phyloP scores from a whole-genome alignment of 2,888 invertebrate genomes.

The Limnephilus auricula region DNA sequence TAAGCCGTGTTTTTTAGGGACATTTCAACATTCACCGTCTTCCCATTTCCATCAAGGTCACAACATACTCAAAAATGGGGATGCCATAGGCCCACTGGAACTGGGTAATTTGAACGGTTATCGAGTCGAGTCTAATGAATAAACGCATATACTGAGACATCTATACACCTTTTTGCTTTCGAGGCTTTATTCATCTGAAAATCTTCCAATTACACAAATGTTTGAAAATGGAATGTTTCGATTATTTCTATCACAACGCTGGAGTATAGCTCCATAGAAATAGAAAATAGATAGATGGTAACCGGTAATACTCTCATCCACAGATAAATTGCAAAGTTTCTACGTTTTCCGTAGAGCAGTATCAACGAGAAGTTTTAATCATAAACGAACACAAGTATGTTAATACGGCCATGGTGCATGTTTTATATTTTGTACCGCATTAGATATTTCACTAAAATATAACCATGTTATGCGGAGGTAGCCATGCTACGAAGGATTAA shows the following conservation, averaged over 20 bases:
- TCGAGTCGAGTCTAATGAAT: too few relatives aligned
- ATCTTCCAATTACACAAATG: background rate
- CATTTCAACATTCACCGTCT: too few relatives aligned
- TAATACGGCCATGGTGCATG: background rate
- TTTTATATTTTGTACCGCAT: slow-evolving; percentile 34
- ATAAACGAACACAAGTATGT: slow-evolving; percentile 10
- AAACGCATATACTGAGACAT: too few relatives aligned
- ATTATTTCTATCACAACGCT: background rate
- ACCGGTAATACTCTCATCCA: background rate
- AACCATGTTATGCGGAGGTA: slow-evolving; percentile 45
- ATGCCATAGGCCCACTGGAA: too few relatives aligned
- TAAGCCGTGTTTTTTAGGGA: too few relatives aligned
- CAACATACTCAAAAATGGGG: too few relatives aligned
- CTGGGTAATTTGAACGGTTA: too few relatives aligned
- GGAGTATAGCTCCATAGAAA: background rate
- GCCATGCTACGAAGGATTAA: slow-evolving; percentile 51
- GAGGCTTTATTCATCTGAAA: too few relatives aligned
- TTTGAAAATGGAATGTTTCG: background rate
- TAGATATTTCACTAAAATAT: slow-evolving; percentile 3
- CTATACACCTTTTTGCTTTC: too few relatives aligned
- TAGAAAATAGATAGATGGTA: background rate
- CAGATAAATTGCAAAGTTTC: background rate
- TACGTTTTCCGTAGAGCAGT: background rate
- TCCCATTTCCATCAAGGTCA: too few relatives aligned
- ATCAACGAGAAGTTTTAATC: slow-evolving; percentile 19